Conservation (phyloP, 30 jellyfish, hydroid and myxozoan genomes). For the Aurelia aurita complex sp. Pacific region DNA sequence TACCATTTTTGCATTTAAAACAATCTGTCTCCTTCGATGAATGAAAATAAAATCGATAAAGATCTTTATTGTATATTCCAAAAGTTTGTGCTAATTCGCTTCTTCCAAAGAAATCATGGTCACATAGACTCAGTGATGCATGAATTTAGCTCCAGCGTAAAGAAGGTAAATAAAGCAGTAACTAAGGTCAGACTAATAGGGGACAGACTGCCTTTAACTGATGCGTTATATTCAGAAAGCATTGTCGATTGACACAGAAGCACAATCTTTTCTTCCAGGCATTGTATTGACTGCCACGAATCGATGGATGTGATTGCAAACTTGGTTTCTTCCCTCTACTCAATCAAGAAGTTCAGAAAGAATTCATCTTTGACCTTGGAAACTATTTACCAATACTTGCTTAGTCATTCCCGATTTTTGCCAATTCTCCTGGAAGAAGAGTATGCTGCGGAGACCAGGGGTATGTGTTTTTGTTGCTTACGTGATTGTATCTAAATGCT, state of each 20-base stretch:
- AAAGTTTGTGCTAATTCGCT: no score
- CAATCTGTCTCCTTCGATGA: no score
- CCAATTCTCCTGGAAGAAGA: conserved; percentile 36
- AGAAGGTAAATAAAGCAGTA: no score
- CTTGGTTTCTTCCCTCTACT: conserved; percentile 40
- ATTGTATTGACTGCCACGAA: conserved; percentile 16
- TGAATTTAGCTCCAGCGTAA: no score
- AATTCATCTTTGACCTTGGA: conserved; percentile 29
- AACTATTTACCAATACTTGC: conserved; percentile 29
- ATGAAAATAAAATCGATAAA: no score
- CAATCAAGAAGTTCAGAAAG: conserved; percentile 38
- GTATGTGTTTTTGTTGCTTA: neutral
- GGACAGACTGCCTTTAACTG: no score
- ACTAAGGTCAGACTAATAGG: no score
- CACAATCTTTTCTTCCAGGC: conserved; percentile 8
- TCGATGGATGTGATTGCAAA: conserved; percentile 1
- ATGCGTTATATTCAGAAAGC: no score
- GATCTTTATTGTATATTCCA: no score
- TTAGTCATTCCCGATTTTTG: conserved; percentile 76
- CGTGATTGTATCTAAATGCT: neutral
- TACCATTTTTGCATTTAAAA: no score
- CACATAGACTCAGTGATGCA: no score
- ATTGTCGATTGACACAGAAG: neutral
- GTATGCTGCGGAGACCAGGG: conserved; percentile 2
- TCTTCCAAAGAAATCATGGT: no score